Base-by-base conservation (phyloP, 2,888 invertebrate species). In the Amorpha juglandis region DNA sequence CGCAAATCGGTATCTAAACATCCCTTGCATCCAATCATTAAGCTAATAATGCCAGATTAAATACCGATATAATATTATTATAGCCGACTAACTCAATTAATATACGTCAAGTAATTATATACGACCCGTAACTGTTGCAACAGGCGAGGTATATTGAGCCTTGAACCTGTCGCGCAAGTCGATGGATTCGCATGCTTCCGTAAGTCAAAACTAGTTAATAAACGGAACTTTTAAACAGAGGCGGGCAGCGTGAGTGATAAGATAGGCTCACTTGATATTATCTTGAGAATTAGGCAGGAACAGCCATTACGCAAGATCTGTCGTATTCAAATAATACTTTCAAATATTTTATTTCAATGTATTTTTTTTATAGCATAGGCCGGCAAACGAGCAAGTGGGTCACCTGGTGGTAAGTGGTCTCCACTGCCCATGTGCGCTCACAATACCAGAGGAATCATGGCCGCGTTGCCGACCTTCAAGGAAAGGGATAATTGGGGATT, bases 1-100 rank as follows among this genome's bases (percentile, higher is more conserved):
- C 63, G 63, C 58, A 63, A 63, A 51, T 51, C 63, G 38, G 14
- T 33, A 38, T 50, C 48, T 66, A 69, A 77, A 72, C 76, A 72
- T 71, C 77, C 78, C 74, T 77, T 77, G 78, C 80, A 80, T 80
- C 77, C 74, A 74, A 82, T 84, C 81, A 83, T 83, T 83, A 82
- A 76, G 76, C 82, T 88, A 88, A 90, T 88, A 84, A 89, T 79
- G 78, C 73, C 69, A 78, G 74, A 78, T 82, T 84, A 84, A 85
- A 83, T 79, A 85, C 78, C 80, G 84, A 87, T 84, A 84, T 75
- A 73, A 70, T 78, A 78, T 82, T 82, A 84, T 84, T 84, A 84
- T 79, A 83, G 76, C 78, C 71, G 79, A 84, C 86, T 84, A 82
- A 86, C 81, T 86, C 84, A 84, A 87, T 87, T 86, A 89, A 82